Percentiles rank a stretch among this genome's conserved stretches.
These are phyloP conservation scores for Pinna nobilis DNA, from an alignment of 1,140 invertebrate species.

Conservation along the genomic window DNA sequence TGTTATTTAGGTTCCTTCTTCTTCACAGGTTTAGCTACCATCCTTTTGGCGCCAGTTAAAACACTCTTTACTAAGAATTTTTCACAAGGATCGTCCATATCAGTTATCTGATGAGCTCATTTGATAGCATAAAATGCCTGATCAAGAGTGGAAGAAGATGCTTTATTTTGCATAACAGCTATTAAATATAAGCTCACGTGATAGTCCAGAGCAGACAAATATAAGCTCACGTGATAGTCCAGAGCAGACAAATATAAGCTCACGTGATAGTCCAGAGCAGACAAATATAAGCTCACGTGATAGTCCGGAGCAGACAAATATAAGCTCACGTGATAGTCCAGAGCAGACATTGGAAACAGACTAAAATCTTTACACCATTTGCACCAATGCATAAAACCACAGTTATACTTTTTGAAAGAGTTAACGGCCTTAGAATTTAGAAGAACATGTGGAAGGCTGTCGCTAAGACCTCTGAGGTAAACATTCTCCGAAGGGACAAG, in stretches of 20 bases:
- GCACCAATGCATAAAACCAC: not conserved
- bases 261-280: slow-evolving; percentile 8
- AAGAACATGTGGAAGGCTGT: not conserved
- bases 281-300: slow-evolving; percentile 7
- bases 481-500: too few relatives aligned
- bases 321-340: not conserved
- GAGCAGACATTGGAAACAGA: not conserved
- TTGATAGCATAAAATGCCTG: not conserved
- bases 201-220: too few relatives aligned
- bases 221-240: not conserved
- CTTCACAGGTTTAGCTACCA: not conserved
- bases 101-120: not conserved
- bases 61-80: not conserved
- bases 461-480: too few relatives aligned
- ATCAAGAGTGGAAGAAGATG: not conserved
- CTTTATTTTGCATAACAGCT: not conserved
- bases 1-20: not conserved
- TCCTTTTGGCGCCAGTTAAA: not conserved
- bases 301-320: not conserved
- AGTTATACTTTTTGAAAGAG: not conserved
- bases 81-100: not conserved
- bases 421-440: too few relatives aligned
- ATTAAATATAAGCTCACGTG: slow-evolving; percentile 1
- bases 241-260: slow-evolving; percentile 20
- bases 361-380: not conserved